These are phyloP conservation scores for Triops cancriformis DNA, from an alignment of 1,140 invertebrate species.

Conservation along the genomic window DNA sequence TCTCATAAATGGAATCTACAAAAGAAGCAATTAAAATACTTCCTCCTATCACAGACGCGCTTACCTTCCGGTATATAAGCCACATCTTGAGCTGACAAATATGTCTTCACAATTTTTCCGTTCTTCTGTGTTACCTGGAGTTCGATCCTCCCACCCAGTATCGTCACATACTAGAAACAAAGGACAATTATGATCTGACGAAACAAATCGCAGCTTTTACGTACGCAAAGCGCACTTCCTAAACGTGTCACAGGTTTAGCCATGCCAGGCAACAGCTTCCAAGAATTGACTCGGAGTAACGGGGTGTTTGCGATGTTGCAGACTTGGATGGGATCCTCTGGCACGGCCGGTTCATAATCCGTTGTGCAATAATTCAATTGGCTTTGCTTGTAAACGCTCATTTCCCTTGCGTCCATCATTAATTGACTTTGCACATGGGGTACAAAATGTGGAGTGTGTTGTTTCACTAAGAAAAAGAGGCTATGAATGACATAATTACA, in stretches of 20 bases:
- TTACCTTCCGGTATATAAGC: neutral
- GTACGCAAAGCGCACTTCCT: neutral
- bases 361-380: neutral
- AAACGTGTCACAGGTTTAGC: neutral
- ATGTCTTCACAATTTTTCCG: neutral
- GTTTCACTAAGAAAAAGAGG: neutral
- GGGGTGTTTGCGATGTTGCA: neutral
- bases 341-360: neutral
- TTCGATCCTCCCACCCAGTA: neutral
- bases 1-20: neutral
- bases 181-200: neutral
- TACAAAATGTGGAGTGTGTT: neutral
- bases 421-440: neutral
- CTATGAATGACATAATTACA: neutral
- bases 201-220: neutral
- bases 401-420: neutral
- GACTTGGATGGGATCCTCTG: neutral
- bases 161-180: neutral
- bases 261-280: neutral
- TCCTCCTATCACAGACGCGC: neutral
- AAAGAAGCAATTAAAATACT: neutral
- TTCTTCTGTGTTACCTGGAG: neutral
- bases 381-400: neutral
- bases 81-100: neutral
- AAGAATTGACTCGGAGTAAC: neutral